Evolutionary conservation across 2,113 vertebrate genomes (phyloP), one percentile per base, ranked within the genome.

Genomic region (Scatophagus argus): DNA sequence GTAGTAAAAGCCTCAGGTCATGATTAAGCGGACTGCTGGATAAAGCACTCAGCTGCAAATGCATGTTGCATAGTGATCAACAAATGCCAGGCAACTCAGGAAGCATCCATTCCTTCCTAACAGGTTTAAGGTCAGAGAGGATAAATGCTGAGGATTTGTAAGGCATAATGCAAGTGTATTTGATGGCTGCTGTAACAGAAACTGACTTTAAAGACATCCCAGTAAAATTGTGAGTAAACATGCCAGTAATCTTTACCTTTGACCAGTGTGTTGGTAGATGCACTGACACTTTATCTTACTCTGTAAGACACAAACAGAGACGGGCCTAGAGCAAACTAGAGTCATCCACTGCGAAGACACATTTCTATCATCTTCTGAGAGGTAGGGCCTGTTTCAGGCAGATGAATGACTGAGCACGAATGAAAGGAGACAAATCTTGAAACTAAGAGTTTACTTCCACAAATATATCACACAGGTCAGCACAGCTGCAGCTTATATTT

Each of bases 1-100:
- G 80, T 81, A 82, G 72, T 88, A 86, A 87, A 91, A 70, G 80
- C 76, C 80, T 81, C 65, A 60, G 85, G 85, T 86, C 78, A 65
- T 83, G 74, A 90, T 89, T 80, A 88, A 83, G 80, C 36, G 17
- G 73, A 77, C 75, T 41, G 36, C 54, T 80, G 74, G 64, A 87
- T 80, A 65, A 86, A 78, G 77, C 84, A 61, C 59, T 62, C 55
- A 31, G 66, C 29, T 65, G 77, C 54, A 75, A 83, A 90, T 87
- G 81, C 73, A 69, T 77, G 83, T 77, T 80, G 77, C 73, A 86
- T 71, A 49, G 85, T 73, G 71, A 85, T 91, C 75, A 85, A 88
- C 84, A 90, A 87, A 85, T 82, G 49, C 39, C 27, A 52, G 59
- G 58, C 44, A 70, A 73, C 65, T 46, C 27, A 68, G 60, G 85